Evolutionary conservation across 1,140 invertebrate species (phyloP).

Genomic region (Bursaphelenchus mucronatus): DNA sequence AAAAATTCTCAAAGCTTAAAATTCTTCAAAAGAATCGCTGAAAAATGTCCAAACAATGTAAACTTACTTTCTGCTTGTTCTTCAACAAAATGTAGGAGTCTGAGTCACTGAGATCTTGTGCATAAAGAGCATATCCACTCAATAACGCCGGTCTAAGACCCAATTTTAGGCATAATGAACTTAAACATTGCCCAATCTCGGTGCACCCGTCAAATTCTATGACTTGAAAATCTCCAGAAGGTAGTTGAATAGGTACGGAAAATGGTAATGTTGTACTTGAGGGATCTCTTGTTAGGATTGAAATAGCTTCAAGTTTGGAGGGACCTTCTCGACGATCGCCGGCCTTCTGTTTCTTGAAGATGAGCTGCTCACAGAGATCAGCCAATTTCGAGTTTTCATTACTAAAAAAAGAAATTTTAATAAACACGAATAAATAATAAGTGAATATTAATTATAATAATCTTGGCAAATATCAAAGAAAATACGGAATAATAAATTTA

Average conservation of each 20-base stretch:
- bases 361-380: conserved; percentile 40
- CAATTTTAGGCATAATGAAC: conserved; percentile 50
- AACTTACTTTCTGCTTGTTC: conserved; percentile 44
- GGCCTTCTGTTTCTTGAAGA: conserved; percentile 30
- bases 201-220: conserved; percentile 55
- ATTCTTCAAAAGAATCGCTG: not conserved
- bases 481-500: too few species aligned
- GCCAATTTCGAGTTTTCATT: conserved; percentile 41
- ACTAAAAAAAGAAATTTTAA: conserved; percentile 25
- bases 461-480: too few species aligned
- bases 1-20: not conserved
- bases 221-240: conserved; percentile 51
- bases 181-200: conserved; percentile 51
- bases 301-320: conserved; percentile 49
- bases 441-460: too few species aligned
- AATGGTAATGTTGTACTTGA: conserved; percentile 44
- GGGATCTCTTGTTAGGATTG: conserved; percentile 47
- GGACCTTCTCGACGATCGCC: conserved; percentile 48
- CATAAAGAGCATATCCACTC: conserved; percentile 50
- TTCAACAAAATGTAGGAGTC: conserved; percentile 37
- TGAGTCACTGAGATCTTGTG: conserved; percentile 32
- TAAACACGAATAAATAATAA: not conserved
- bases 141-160: conserved; percentile 47
- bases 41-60: not conserved
- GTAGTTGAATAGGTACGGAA: conserved; percentile 45